Base-by-base conservation (phyloP, 2,797 vertebrate species). In the Neopelma chrysocephalum region DNA sequence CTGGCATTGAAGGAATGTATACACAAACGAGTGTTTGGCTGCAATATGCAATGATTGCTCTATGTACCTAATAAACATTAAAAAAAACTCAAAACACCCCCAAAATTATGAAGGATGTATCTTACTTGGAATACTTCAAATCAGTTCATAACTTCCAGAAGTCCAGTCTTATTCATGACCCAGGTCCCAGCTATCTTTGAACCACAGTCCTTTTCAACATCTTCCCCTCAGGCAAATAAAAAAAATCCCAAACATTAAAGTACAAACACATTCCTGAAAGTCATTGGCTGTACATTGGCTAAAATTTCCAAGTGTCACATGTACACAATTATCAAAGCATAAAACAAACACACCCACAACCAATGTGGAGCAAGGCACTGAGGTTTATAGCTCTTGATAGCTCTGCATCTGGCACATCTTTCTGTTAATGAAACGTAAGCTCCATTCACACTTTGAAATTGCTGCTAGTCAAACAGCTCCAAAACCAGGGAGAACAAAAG, bases 391-490 rank as follows among this genome's bases (percentile, higher is more conserved):
- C 58, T 48, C 22, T 3, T 0, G 0, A 34, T 3, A 69, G n/a
- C 50, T 65, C 76, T 27, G 70, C 2, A 1, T 58, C 50, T 31
- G 72, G n/a, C 45, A 47, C 58, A 72, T 64, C 76, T 62, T 95
- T 60, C 72, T 88, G 62, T 82, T 90, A 92, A 95, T 38, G 70
- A 90, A 90, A 89, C 40, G 53, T 60, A 76, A 96, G 36, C n/a
- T 92, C 62, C 92, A 92, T 95, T 95, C 92, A 94, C 66, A 38
- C 78, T 93, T 82, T 90, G 43, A 94, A 90, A 94, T 32, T 89
- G 73, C 47, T 95, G 51, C 36, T 62, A 54, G 36, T 56, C 26
- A 61, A 82, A 87, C 8, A 90, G 73, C 38, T 94, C 69, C 43
- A 83, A 91, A 94, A 81, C 1, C 12, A 76, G 14, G 38, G 47